Conservation (phyloP, 2,888 invertebrate species). For the Parnassius orleans region DNA sequence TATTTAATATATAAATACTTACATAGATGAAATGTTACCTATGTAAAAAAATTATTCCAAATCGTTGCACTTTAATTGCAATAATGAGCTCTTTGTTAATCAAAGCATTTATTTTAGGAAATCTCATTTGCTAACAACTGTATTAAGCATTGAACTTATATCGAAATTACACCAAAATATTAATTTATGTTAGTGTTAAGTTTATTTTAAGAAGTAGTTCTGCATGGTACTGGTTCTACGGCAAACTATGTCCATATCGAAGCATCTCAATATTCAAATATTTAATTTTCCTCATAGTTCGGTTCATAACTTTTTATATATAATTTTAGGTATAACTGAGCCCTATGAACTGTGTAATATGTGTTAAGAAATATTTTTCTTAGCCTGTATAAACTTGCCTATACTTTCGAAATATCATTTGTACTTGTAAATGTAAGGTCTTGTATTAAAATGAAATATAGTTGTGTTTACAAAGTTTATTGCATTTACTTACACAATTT, state of each 20-base stretch:
- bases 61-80: conserved; percentile 30
- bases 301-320: too few species aligned
- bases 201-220: conserved; percentile 1
- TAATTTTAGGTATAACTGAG: too few species aligned
- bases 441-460: background rate
- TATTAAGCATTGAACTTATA: background rate
- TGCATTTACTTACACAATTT: background rate
- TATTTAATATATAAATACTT: background rate
- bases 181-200: conserved; percentile 37
- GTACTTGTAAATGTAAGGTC: background rate
- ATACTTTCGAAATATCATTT: background rate
- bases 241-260: too few species aligned
- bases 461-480: conserved; percentile 1
- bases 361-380: background rate
- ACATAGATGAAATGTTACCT: background rate
- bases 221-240: too few species aligned
- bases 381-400: conserved; percentile 12
- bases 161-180: conserved; percentile 39
- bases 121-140: conserved; percentile 11
- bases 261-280: too few species aligned
- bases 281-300: too few species aligned
- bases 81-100: background rate
- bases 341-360: too few species aligned
- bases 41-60: background rate
- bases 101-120: conserved; percentile 29